A percentile compares a stretch with the other conserved stretches of the same genome.
These are phyloP conservation scores for Paradoxurus hermaphroditus DNA, from an alignment of 2,113 vertebrate species.

Conservation along the genomic window DNA sequence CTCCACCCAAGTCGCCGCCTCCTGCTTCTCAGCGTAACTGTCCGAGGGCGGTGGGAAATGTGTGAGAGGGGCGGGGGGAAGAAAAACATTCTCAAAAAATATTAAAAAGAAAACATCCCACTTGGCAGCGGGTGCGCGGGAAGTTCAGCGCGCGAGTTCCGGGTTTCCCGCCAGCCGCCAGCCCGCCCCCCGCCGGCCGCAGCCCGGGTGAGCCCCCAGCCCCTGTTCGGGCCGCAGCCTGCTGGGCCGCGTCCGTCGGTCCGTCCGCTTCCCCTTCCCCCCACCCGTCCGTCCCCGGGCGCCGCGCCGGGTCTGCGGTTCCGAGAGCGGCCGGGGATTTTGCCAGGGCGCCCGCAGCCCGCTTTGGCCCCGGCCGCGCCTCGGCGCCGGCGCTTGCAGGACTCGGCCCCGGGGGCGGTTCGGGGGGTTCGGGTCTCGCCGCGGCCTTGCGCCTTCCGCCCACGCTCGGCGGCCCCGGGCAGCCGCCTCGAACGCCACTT, in stretches of 20 bases:
- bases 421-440: background rate
- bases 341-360: background rate
- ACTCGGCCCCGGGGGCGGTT: background rate
- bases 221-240: background rate
- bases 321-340: background rate
- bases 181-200: background rate
- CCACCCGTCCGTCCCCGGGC: too few relatives aligned
- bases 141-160: constrained; percentile 62
- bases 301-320: background rate
- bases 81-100: background rate
- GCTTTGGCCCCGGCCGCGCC: background rate
- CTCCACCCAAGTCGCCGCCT: constrained; percentile 44
- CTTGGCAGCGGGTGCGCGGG: constrained; percentile 55
- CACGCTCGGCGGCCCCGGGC: background rate
- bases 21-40: background rate
- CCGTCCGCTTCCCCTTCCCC: background rate
- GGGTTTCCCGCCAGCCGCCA: background rate
- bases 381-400: background rate
- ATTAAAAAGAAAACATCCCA: constrained; percentile 3
- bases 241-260: background rate
- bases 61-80: background rate
- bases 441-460: background rate
- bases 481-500: background rate
- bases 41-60: background rate
- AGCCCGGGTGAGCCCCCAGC: constrained; percentile 39